A percentile compares a stretch with the other conserved stretches of the same genome.
Evolutionary conservation across 2,888 invertebrate genomes (phyloP).

Genomic region (Lottia gigantea): DNA sequence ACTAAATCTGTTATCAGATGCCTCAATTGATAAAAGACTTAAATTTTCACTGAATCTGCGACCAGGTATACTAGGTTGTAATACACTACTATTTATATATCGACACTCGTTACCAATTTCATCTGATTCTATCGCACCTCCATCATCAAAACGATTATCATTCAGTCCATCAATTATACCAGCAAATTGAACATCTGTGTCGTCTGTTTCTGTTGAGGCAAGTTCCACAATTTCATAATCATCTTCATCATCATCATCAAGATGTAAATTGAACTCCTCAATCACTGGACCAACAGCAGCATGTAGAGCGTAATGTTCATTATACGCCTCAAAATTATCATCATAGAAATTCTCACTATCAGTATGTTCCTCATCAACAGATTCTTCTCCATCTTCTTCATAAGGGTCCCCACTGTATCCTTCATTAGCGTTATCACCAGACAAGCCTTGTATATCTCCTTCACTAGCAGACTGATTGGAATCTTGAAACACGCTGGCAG

Average conservation of each 20-base stretch:
- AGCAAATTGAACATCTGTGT: conserved; percentile 35
- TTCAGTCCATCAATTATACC: neutral
- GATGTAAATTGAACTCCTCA: conserved; percentile 52
- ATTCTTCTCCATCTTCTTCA: conserved; percentile 37
- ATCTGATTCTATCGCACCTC: neutral
- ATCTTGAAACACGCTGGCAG: neutral
- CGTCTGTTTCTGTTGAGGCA: conserved; percentile 40
- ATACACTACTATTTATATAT: conserved; percentile 5
- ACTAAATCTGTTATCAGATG: conserved; percentile 1
- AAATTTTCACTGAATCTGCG: neutral
- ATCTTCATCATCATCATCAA: conserved; percentile 49
- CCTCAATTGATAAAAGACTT: neutral
- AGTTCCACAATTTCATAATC: conserved; percentile 55
- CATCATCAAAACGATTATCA: conserved; percentile 6
- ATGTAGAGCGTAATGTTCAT: conserved; percentile 58
- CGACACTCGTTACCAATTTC: neutral
- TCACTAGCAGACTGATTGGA: conserved; percentile 2
- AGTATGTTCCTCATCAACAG: conserved; percentile 50
- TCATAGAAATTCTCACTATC: conserved; percentile 60
- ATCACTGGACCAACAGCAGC: conserved; percentile 48
- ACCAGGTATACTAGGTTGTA: neutral
- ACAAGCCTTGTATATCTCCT: neutral
- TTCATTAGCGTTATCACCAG: conserved; percentile 21
- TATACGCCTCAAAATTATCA: conserved; percentile 60
- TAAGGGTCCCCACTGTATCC: conserved; percentile 46